These are phyloP conservation scores for Drosophila subquinaria DNA, from an alignment of 2,888 invertebrate species.

Conservation along the genomic window DNA sequence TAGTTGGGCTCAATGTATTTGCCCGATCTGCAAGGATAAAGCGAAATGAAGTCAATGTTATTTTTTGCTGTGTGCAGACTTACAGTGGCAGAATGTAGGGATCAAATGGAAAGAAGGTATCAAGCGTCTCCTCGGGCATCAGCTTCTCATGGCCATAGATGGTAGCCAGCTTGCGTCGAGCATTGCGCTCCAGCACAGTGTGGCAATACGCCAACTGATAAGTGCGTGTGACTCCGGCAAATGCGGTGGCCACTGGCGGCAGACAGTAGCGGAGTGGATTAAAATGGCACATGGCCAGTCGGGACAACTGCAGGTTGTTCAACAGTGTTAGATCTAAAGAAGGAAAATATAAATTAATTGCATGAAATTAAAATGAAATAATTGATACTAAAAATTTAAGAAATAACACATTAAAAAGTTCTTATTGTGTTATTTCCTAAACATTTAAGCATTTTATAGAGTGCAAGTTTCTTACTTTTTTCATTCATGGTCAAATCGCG, in stretches of 20 bases:
- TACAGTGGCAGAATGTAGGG: conserved; percentile 90
- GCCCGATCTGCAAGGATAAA: conserved; percentile 74
- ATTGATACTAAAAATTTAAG: neutral
- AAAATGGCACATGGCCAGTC: conserved; percentile 93
- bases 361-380: neutral
- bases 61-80: conserved; percentile 60
- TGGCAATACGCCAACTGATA: conserved; percentile 97
- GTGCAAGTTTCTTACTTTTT: conserved; percentile 88
- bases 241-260: conserved; percentile 91
- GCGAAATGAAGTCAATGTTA: neutral
- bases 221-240: conserved; percentile 92
- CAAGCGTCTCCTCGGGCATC: conserved; percentile 86
- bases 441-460: no score
- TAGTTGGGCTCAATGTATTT: conserved; percentile 81
- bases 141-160: conserved; percentile 87
- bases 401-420: neutral
- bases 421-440: no score
- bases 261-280: conserved; percentile 95
- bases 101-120: conserved; percentile 95
- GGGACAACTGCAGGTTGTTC: conserved; percentile 92
- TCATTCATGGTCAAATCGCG: conserved; percentile 91
- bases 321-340: conserved; percentile 91
- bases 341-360: conserved; percentile 7
- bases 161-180: conserved; percentile 88
- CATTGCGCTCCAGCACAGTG: conserved; percentile 94